A percentile compares a stretch with the other conserved stretches of the same genome.
Evolutionary conservation across 2,113 vertebrate genomes (phyloP).

Genomic region (Cyanoderma ruficeps): DNA sequence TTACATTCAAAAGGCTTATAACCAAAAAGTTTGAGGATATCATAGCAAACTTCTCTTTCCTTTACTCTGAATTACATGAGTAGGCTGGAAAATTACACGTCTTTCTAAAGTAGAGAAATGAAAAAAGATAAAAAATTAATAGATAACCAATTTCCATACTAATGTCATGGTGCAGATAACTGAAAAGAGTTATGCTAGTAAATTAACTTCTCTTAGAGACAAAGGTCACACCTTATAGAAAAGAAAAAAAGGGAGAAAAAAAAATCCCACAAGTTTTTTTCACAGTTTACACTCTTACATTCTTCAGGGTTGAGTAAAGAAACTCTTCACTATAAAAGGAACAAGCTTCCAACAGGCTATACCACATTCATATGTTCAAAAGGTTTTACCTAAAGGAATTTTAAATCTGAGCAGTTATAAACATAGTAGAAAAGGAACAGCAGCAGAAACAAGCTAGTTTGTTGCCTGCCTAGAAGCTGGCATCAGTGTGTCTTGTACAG

Average conservation of each 20-base stretch:
- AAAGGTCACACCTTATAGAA: not conserved
- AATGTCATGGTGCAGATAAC: not conserved
- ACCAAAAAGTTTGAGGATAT: not conserved
- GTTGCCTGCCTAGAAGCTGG: not conserved
- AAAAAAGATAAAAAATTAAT: not conserved
- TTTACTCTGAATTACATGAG: not conserved
- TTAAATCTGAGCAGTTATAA: not conserved
- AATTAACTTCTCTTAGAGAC: not conserved
- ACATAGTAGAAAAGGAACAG: not conserved
- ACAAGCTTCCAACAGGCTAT: not conserved
- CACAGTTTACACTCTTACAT: not conserved
- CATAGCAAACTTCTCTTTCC: not conserved
- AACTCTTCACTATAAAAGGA: not conserved
- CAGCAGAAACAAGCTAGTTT: not conserved
- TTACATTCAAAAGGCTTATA: not conserved
- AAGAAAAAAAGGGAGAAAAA: fast-evolving
- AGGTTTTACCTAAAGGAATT: not conserved
- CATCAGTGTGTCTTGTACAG: not conserved
- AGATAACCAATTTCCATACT: not conserved
- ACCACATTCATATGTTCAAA: not conserved
- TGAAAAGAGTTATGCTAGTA: not conserved
- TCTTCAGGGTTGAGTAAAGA: not conserved
- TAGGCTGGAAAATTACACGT: not conserved
- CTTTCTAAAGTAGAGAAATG: not conserved
- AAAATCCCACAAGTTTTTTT: not conserved